Base-by-base conservation (phyloP, 2,888 invertebrate species). In the Pantelozetes paolii region DNA sequence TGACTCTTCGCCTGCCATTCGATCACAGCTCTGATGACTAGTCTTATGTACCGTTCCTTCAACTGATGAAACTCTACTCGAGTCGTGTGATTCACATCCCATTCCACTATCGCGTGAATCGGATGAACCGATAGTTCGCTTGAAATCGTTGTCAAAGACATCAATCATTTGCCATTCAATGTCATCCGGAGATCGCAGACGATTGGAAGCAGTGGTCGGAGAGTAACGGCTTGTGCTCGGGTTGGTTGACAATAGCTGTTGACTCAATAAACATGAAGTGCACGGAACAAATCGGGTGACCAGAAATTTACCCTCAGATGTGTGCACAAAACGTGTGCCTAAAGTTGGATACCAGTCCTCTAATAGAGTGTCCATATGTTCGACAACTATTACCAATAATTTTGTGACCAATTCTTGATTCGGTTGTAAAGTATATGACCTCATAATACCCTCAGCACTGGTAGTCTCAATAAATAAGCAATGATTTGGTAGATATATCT, bases 311-410 rank as follows among this genome's bases (percentile, higher is more conserved):
- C 98, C 98, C 77, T 96, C 95, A 0, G 95, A 95, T 0, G 97
- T 97, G 82, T 99, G 98, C 2, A 96, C 94, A 84, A 99, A 99
- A 54, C 98, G 87, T 0, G 96, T 96, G 26, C 97, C 97, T 73
- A 96, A 84, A 0, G 94, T 93, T 0, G 96, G 97, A 82, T 95
- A 98, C 98, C 98, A 99, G 83, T 99, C 98, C 82, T 99, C 98
- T 0, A 99, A 84, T 70, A 99, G 84, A 71, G 95, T 88, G 82
- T 99, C 99, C 77, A 99, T 91, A 81, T 97, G 95, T 82, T 97
- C 97, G 0, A 97, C 93, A 2, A 93, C 88, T 40, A 95, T 83
- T 0, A 96, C 92, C 74, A 96, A 82, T 20, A 96, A 83, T 80
- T 91, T 90, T 0, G 93, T 89, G 77, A 92, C 86, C 62, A 88